Percentiles rank a stretch among this genome's conserved stretches.
Conservation (phyloP, 2,113 vertebrate species). For the Stomatorhinus ivindoensis region DNA sequence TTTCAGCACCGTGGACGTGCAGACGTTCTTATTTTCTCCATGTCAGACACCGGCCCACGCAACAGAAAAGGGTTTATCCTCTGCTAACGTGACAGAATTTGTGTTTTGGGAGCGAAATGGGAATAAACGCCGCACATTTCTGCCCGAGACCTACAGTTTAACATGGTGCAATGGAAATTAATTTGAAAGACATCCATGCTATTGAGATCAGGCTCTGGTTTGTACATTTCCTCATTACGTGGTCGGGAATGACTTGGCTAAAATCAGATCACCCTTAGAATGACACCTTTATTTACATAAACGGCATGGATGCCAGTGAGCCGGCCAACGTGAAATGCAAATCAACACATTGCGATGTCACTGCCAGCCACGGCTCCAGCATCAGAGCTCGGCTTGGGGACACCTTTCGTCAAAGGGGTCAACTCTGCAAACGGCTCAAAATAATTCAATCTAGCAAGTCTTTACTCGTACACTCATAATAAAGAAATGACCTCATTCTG, state of each 20-base stretch:
- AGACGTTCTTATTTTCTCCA: conserved; percentile 12
- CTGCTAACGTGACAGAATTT: background rate
- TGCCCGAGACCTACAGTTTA: conserved; percentile 31
- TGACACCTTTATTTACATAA: conserved; percentile 46
- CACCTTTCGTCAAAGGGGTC: conserved; percentile 42
- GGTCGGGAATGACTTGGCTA: conserved; percentile 33
- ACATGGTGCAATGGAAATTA: conserved; percentile 30
- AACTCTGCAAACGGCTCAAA: conserved; percentile 33
- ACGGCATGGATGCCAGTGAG: conserved; percentile 30
- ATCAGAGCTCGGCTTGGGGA: conserved; percentile 37
- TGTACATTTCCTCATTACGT: conserved; percentile 26
- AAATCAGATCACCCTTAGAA: conserved; percentile 40
- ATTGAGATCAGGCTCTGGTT: conserved; percentile 31
- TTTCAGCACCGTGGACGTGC: background rate
- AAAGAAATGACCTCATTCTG: conserved; percentile 47
- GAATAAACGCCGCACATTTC: conserved; percentile 23
- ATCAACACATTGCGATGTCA: conserved; percentile 40
- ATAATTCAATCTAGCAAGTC: conserved; percentile 46
- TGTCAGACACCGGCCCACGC: background rate
- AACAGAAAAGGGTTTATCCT: background rate
- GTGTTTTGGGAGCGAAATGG: conserved; percentile 10
- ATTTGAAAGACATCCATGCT: conserved; percentile 29
- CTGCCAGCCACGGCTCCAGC: conserved; percentile 22
- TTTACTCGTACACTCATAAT: conserved; percentile 36
- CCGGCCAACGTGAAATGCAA: conserved; percentile 31